Evolutionary conservation across 2,888 invertebrate species (phyloP), one percentile per base, ranked within the genome.

Genomic region (Scaptomyza cyrtandrae): DNA sequence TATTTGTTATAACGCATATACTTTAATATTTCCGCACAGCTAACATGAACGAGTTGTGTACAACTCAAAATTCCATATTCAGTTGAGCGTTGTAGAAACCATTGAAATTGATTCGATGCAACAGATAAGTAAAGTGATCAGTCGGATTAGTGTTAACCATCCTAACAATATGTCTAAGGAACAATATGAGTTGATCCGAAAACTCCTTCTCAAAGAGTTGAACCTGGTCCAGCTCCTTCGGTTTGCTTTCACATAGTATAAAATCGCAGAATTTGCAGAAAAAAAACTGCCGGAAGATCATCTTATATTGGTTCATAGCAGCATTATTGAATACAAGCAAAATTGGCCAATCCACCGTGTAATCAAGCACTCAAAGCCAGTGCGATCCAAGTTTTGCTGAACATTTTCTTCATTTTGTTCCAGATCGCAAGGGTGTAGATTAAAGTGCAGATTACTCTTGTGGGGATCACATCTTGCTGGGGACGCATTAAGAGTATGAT

Each of bases 281-380:
- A 92, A 98, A 98, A 43, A 99, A 93, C 91, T 98, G 98, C 33
- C 98, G 93, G 92, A 99, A 99, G 79, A 99, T 94, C 96, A 99
- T 98, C 93, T 98, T 98, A 91, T 99, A 99, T 91, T 97, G 96
- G 5, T 97, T 96, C 70, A 98, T 95, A 10, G 97, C 96, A 91
- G 97, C 97, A 90, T 96, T 95, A 92, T 98, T 98, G 49, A 99
- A 93, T 31, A 99, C 95, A 33, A 99, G 93, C 0, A 98, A 98
- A 31, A 99, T 95, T 0, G 99, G 99, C 99, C 99, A 99, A 83
- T 97, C 96, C 27, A 98, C 98, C 86, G 97, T 96, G 92, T 98
- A 98, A 67, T 96, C 96, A 99, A 98, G 0, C 98, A 97, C 92
- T 99, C 98, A 65, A 97, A 94, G n/a, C 97, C 97, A 14, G 95